Base-by-base conservation (phyloP, 2,888 invertebrate genomes). In the Epinotia bilunana region DNA sequence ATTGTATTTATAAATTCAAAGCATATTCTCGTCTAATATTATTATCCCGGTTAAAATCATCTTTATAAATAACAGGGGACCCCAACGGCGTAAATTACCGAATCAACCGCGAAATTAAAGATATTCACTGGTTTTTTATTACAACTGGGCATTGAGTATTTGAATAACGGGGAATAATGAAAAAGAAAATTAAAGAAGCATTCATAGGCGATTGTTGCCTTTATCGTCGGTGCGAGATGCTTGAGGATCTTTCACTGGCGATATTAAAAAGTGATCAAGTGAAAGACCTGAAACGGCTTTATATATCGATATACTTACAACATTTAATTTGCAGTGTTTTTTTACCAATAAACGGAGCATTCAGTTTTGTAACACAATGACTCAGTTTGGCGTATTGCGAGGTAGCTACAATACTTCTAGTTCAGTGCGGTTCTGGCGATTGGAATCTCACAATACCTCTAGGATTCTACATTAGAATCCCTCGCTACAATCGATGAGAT, bases 121-220 rank as follows among this genome's bases (percentile, higher is more conserved):
- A 78, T 80, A 82, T 84, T 73, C 83, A 82, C 77, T 49, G 33
- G 18, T 16, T 55, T 63, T 74, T 61, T 71, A 70, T 60, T 60
- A 60, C 57, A 60, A 65, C 63, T 63, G 62, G 46, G 69, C 58
- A 83, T 82, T 80, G 82, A 82, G 84, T 83, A 82, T 83, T 78
- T 76, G 77, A 78, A 76, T 79, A 77, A 86, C 88, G 86, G 86
- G 86, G 86, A 84, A 83, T 78, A 80, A 78, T 79, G 79, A 85
- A 87, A 87, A 87, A 85, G 84, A 85, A 87, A 86, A 87, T 87
- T 84, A 86, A 87, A 87, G 80, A 80, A 77, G 77, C 81, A 83
- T 87, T 89, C 83, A 85, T 83, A 84, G 85, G 83, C 80, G 81
- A 85, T 88, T 86, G 86, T 87, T 84, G 83, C 82, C 82, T 60